Base-by-base conservation (phyloP, 1,140 invertebrate species). In the Pseudoatta argentina region DNA sequence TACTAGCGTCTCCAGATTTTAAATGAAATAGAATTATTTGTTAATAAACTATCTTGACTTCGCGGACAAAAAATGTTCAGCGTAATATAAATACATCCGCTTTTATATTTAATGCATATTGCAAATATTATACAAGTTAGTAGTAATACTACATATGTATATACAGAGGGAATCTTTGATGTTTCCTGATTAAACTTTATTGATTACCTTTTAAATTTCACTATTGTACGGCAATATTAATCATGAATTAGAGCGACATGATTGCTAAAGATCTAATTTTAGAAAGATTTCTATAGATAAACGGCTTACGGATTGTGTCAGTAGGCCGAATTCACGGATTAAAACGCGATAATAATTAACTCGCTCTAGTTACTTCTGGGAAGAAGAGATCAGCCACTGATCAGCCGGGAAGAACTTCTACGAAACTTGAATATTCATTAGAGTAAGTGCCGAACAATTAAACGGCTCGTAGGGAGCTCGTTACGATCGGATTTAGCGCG, bases 371-470 rank as follows among this genome's bases (percentile, higher is more conserved):
- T 83, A 83, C 57, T 14, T 44, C 48, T 63, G 39, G 24, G n/a
- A 75, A 75, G 66, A 69, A 69, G 66, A 51, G 83, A 85, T 79
- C 83, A 53, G 63, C 16, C 39, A 21, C 83, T 59, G 83, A 85
- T 85, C 83, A 51, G 44, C n/a, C 24, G 63, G 10, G 21, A 12
- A n/a, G 63, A 76, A 85, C 63, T 85, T 78, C 39, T 30, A 24
- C 39, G 73, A n/a, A 85, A 79, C 73, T 85, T 85, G 83, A 85
- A 77, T 85, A 85, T 85, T 85, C 72, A 85, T 85, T 79, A 85
- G 63, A 85, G 73, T 57, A 64, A 76, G 59, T 67, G 83, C 59
- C 59, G 83, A 77, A 67, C 75, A 67, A 85, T 85, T 85, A 85
- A 79, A 85, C 48, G 83, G 63, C 77, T 69, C 66, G 83, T 85